A percentile compares a stretch with the other conserved stretches of the same genome.
These are phyloP conservation scores for Gallinago undulata DNA, from an alignment of 2,113 vertebrate species.

Conservation along the genomic window DNA sequence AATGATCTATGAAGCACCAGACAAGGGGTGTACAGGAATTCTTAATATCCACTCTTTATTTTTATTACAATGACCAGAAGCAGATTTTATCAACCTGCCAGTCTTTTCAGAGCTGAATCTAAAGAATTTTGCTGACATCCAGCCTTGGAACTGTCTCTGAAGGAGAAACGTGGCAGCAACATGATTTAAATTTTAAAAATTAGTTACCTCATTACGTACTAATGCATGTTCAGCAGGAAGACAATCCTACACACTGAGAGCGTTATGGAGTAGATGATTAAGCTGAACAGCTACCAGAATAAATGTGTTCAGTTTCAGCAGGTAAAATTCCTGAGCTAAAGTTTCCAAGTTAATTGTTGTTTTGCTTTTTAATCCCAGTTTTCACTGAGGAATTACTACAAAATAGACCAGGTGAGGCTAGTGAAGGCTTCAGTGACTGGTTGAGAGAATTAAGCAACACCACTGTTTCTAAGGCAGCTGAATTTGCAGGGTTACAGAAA, in stretches of 20 bases:
- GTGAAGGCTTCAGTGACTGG: not conserved
- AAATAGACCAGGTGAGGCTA: not conserved
- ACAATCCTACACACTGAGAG: not conserved
- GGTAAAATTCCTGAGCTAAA: not conserved
- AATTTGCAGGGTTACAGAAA: not conserved
- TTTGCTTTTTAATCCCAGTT: not conserved
- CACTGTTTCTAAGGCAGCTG: not conserved
- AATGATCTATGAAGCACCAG: not conserved
- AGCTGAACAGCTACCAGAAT: not conserved
- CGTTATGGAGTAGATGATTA: not conserved
- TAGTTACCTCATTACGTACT: constrained; percentile 17
- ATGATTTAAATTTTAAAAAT: constrained; percentile 27
- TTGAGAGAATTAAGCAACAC: not conserved
- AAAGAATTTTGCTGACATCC: not conserved
- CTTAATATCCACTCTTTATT: not conserved
- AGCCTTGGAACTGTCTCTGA: not conserved
- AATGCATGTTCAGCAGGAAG: not conserved
- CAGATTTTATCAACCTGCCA: not conserved
- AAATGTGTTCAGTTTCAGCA: not conserved
- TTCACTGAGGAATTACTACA: not conserved
- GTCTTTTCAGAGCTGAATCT: not conserved
- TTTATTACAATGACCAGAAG: not conserved
- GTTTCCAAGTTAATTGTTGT: not conserved
- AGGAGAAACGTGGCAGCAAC: not conserved
- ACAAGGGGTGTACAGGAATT: not conserved